A percentile compares a stretch with the other conserved stretches of the same genome.
phyloP scores from a whole-genome alignment of 2,888 invertebrate genomes.

The Synergus gifuensis region DNA sequence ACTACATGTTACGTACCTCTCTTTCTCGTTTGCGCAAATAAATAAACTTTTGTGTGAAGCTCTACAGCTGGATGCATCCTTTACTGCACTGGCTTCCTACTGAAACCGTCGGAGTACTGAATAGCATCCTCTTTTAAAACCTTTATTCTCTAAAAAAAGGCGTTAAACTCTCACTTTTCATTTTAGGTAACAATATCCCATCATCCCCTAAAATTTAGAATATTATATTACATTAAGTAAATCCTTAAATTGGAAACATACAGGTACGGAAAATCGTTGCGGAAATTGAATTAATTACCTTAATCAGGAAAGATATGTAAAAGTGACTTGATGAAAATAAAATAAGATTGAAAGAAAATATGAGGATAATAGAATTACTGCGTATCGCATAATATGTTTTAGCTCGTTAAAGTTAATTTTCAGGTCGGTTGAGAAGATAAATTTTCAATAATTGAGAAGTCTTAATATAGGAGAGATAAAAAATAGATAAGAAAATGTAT shows the following conservation, averaged over 20 bases:
- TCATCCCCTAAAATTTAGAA: no score
- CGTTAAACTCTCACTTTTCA: not conserved
- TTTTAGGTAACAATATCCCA: not conserved
- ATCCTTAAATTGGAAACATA: not conserved
- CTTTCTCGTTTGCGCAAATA: slow-evolving; percentile 57
- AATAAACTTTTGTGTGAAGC: slow-evolving; percentile 66
- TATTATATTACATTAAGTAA: not conserved
- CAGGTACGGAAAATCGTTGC: not conserved
- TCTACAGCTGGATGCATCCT: slow-evolving; percentile 60
- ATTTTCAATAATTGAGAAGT: slow-evolving; percentile 20
- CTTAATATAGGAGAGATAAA: slow-evolving; percentile 14
- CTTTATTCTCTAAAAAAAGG: slow-evolving; percentile 2
- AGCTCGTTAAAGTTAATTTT: not conserved
- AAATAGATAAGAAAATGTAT: not conserved
- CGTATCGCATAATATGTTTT: not conserved
- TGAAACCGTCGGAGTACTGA: not conserved
- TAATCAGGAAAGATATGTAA: not conserved
- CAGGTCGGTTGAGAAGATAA: not conserved
- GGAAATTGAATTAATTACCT: not conserved
- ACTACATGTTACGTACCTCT: slow-evolving; percentile 8
- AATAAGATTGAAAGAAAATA: not conserved
- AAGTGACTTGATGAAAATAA: not conserved
- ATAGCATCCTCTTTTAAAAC: slow-evolving; percentile 22
- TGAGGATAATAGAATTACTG: not conserved
- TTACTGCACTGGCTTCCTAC: slow-evolving; percentile 27